phyloP scores from a whole-genome alignment of 1,140 invertebrate genomes.

The Holotrichia oblita region DNA sequence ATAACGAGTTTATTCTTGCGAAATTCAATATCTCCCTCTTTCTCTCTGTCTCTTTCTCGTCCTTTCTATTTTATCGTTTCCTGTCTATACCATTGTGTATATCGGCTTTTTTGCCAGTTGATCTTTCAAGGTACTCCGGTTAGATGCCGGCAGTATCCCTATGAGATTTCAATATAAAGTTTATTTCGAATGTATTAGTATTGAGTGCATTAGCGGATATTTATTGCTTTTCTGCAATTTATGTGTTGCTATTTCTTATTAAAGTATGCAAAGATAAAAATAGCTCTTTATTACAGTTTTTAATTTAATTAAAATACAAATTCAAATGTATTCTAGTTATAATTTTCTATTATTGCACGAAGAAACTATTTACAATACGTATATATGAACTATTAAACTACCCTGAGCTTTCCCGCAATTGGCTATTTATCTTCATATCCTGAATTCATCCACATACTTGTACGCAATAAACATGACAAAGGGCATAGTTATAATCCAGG shows the following conservation, averaged over 20 bases:
- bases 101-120: neutral
- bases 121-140: neutral
- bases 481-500: neutral
- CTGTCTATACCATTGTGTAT: neutral
- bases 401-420: neutral
- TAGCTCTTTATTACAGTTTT: no score
- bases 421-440: constrained; percentile 23
- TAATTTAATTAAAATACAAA: no score
- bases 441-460: constrained; percentile 28
- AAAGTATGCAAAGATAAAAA: no score
- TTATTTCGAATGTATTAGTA: neutral
- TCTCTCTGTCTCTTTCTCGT: neutral
- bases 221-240: no score
- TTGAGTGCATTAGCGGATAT: neutral
- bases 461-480: constrained; percentile 30
- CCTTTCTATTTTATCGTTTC: neutral
- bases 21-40: constrained; percentile 40
- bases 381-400: neutral
- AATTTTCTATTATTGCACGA: no score
- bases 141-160: neutral
- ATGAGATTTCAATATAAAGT: neutral
- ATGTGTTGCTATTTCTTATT: no score
- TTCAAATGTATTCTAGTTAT: no score
- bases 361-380: neutral
- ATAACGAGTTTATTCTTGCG: constrained; percentile 45